Percentiles rank a stretch among this genome's conserved stretches.
Conservation (phyloP, 1,140 invertebrate genomes). For the Ceratina japonica region DNA sequence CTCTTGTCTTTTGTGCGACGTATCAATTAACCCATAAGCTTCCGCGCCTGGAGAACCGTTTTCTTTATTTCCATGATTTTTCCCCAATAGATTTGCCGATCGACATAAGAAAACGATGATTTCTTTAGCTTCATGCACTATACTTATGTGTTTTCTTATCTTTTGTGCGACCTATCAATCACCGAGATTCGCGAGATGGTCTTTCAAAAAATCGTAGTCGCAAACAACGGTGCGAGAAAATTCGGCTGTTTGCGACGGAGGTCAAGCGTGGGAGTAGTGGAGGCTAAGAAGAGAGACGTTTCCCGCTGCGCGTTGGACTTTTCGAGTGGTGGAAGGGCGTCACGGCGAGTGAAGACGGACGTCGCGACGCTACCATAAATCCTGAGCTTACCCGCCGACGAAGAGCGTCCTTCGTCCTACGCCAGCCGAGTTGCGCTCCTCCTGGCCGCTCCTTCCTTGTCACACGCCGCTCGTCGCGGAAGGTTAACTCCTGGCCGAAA, state of each 20-base stretch:
- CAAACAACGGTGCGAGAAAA: background rate
- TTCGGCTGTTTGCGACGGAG: background rate
- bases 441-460: slow-evolving; percentile 48
- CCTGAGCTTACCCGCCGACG: slow-evolving; percentile 75
- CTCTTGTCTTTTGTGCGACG: too few relatives aligned
- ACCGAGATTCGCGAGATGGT: background rate
- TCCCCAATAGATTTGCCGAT: background rate
- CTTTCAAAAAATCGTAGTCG: background rate
- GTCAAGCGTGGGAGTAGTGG: slow-evolving; percentile 31
- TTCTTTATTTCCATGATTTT: too few relatives aligned
- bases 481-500: slow-evolving; percentile 72
- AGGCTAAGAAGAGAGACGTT: slow-evolving; percentile 52
- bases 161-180: too few relatives aligned
- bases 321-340: slow-evolving; percentile 76
- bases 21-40: too few relatives aligned
- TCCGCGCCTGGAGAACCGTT: too few relatives aligned
- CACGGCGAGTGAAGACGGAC: slow-evolving; percentile 80
- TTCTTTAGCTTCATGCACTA: too few relatives aligned
- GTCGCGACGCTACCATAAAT: slow-evolving; percentile 79
- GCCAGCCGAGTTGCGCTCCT: slow-evolving; percentile 21
- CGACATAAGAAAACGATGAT: background rate
- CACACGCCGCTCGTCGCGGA: slow-evolving; percentile 65
- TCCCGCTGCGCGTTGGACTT: slow-evolving; percentile 66
- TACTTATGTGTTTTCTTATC: too few relatives aligned
- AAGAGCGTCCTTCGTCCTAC: slow-evolving; percentile 69